Percentiles rank a stretch among this genome's conserved stretches.
phyloP scores from a whole-genome alignment of 2,113 vertebrate genomes.

The Toxotes chatareus region DNA sequence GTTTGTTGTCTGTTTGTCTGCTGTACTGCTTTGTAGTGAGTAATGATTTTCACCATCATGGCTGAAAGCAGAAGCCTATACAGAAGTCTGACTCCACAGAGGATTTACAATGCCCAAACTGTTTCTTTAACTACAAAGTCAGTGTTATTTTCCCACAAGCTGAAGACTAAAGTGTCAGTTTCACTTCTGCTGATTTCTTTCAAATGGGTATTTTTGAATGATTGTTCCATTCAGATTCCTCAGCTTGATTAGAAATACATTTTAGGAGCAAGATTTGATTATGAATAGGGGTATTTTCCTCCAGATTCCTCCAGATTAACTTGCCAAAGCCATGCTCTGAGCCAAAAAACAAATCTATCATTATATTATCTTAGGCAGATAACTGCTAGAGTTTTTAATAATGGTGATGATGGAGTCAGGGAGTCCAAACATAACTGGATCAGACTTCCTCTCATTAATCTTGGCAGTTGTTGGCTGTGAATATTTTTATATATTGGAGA shows the following conservation, averaged over 20 bases:
- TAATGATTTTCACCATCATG: background rate
- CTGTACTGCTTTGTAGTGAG: background rate
- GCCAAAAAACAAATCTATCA: too few species aligned
- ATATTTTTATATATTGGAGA: too few species aligned
- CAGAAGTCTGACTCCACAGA: background rate
- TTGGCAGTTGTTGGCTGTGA: background rate
- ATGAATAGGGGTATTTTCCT: too few species aligned
- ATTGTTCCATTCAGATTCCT: background rate
- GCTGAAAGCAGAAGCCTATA: slow-evolving; percentile 1
- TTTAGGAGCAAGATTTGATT: background rate
- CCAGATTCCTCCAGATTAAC: too few species aligned
- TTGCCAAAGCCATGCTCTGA: too few species aligned
- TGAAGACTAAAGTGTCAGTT: too few species aligned
- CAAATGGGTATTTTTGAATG: too few species aligned
- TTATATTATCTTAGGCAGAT: background rate
- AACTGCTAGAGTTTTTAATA: background rate
- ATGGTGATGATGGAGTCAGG: too few species aligned
- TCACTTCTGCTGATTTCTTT: too few species aligned
- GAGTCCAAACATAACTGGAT: background rate
- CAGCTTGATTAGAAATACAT: background rate
- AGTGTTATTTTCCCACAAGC: too few species aligned
- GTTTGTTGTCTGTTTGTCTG: background rate
- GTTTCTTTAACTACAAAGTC: background rate
- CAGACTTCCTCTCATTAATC: background rate
- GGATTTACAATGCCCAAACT: too few species aligned